Base-by-base conservation (phyloP, 1,140 invertebrate genomes). In the Drosophila erecta region DNA sequence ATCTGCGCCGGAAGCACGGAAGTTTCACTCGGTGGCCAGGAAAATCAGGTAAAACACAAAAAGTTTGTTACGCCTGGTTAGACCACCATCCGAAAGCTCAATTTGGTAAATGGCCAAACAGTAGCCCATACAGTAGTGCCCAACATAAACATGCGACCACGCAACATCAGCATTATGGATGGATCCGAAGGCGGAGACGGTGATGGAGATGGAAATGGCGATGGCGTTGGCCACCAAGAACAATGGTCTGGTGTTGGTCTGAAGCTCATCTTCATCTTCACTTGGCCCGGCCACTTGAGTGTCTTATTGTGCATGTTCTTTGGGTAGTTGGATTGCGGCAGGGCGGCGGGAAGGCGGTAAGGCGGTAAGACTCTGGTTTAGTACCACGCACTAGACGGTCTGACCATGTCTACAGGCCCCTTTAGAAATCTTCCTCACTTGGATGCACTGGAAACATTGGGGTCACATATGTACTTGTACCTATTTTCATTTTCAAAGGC, bases 51-150 rank as follows among this genome's bases (percentile, higher is more conserved):
- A 70, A 53, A 53, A 62, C 57, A 57, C 47, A 75, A 58, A 65
- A 56, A 76, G 62, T 77, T 89, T 72, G 84, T 87, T 76, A 79
- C 83, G 83, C 65, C 84, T 83, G 83, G 84, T 78, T 89, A 83
- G 69, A 47, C 60, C 66, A 49, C 54, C 46, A 79, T 60, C 64
- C 55, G 56, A 58, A 72, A 67, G 73, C 74, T 67, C 66, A 89
- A 89, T 79, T 89, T 76, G 71, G 84, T 83, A 89, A 89, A 79
- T 83, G 75, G 64, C 80, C 75, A 78, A 81, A 81, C 79, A 64
- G 79, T 67, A 79, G 72, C 20, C 40, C 40, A 56, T 50, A 57
- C 47, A 65, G 65, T 73, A 65, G 65, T 73, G 59, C 30, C 55
- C 43, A 69, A 76, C 84, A 79, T 81, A 89, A 87, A 89, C 83